phyloP scores from a whole-genome alignment of 2,797 vertebrate genomes.

The Dallia pectoralis region DNA sequence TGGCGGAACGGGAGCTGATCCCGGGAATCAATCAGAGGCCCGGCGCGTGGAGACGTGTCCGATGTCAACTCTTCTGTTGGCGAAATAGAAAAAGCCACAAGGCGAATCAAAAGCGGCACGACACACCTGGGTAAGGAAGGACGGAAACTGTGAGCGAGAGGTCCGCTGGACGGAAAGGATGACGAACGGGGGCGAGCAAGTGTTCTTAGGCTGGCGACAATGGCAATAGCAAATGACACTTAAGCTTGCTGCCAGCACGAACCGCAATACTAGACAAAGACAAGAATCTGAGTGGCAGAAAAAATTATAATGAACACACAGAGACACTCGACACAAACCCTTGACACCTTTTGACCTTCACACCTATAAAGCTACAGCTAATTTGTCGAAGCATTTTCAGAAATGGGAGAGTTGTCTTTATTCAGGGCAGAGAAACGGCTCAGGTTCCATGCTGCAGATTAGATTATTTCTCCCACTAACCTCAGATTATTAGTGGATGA shows the following conservation, averaged over 20 bases:
- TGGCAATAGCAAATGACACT: constrained; percentile 4
- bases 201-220: not conserved
- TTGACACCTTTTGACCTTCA: too few species aligned
- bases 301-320: constrained; percentile 9
- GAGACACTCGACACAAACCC: constrained; percentile 9
- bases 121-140: constrained; percentile 12
- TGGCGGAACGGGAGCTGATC: constrained; percentile 36
- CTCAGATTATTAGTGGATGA: too few species aligned
- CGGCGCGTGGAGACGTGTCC: constrained; percentile 27
- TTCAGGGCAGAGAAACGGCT: not conserved
- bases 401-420: too few species aligned
- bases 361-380: too few species aligned
- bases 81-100: constrained; percentile 26
- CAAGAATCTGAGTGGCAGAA: constrained; percentile 1
- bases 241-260: not conserved
- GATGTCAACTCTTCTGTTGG: constrained; percentile 25
- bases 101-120: constrained; percentile 16
- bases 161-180: not conserved
- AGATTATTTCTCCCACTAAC: too few species aligned
- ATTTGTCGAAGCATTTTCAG: too few species aligned
- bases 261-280: constrained; percentile 24
- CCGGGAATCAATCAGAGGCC: constrained; percentile 28
- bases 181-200: not conserved
- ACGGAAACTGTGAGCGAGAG: not conserved
- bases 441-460: too few species aligned